These are phyloP conservation scores for Picus viridis DNA, from an alignment of 2,797 vertebrate genomes.

Conservation along the genomic window DNA sequence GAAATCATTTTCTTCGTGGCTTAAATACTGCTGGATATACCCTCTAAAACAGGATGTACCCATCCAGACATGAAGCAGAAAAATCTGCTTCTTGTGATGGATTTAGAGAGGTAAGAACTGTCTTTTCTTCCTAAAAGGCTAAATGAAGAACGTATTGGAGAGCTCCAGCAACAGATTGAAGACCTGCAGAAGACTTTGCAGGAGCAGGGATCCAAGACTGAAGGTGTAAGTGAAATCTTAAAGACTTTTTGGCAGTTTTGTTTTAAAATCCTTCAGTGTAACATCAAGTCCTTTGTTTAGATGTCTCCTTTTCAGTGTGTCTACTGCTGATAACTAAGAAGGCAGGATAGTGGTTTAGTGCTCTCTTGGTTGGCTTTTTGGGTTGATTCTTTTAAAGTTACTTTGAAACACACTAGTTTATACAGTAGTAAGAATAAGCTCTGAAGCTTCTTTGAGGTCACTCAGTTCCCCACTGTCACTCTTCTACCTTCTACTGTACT, in stretches of 20 bases:
- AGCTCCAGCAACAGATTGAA: constrained; percentile 93
- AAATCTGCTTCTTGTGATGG: not conserved
- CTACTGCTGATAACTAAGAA: not conserved
- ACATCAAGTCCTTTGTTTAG: not conserved
- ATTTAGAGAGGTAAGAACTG: not conserved
- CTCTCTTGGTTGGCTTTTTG: not conserved
- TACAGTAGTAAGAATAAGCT: not conserved
- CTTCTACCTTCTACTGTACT: not conserved
- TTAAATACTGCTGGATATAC: not conserved
- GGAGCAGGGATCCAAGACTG: constrained; percentile 89
- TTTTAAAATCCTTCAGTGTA: not conserved
- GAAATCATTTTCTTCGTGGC: not conserved
- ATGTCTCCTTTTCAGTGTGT: not conserved
- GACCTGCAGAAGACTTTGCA: constrained; percentile 95
- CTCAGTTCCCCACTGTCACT: not conserved
- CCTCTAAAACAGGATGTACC: not conserved
- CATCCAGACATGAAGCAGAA: not conserved
- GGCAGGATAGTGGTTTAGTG: not conserved
- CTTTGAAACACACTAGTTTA: not conserved
- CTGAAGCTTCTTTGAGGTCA: not conserved
- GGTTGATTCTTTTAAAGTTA: not conserved
- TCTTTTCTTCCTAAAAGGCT: constrained; percentile 78
- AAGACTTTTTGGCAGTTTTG: not conserved
- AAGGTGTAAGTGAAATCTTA: constrained; percentile 86
- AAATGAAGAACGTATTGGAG: constrained; percentile 84